Conservation (phyloP, 2,113 vertebrate genomes). For the Leptodactylus fuscus region DNA sequence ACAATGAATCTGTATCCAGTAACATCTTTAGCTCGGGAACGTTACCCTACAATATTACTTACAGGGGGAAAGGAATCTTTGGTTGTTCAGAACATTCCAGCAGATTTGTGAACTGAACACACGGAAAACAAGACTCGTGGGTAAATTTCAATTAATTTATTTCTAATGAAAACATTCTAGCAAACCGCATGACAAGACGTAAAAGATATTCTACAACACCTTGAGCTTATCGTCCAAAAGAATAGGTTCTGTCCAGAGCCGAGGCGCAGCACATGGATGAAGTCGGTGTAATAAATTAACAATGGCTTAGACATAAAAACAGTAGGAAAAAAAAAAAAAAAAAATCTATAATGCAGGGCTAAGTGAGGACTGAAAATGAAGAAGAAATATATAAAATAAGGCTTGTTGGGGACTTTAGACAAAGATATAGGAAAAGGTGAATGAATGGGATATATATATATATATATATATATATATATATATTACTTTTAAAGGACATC, state of each 20-base stretch:
- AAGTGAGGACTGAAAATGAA: background rate
- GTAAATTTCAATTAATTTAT: conserved; percentile 30
- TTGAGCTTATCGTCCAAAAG: background rate
- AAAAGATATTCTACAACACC: conserved; percentile 28
- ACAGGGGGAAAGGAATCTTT: too few relatives aligned
- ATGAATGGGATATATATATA: too few relatives aligned
- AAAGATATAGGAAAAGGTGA: too few relatives aligned
- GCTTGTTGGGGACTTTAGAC: background rate
- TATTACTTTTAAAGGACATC: background rate
- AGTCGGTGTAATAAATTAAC: conserved; percentile 30
- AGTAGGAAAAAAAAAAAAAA: conserved; percentile 31
- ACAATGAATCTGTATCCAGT: too few relatives aligned
- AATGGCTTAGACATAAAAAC: conserved; percentile 5
- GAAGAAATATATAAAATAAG: background rate
- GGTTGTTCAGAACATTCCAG: too few relatives aligned
- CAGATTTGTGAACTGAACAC: too few relatives aligned
- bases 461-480: too few relatives aligned
- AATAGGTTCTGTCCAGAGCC: conserved; percentile 39
- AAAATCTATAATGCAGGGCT: background rate
- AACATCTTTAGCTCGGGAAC: too few relatives aligned
- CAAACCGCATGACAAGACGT: conserved; percentile 18
- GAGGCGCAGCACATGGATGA: conserved; percentile 30
- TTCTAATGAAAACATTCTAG: conserved; percentile 8
- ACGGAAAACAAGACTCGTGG: too few relatives aligned
- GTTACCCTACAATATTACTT: too few relatives aligned